Evolutionary conservation across 2,797 vertebrate species (phyloP).

Genomic region (Lacerta agilis): DNA sequence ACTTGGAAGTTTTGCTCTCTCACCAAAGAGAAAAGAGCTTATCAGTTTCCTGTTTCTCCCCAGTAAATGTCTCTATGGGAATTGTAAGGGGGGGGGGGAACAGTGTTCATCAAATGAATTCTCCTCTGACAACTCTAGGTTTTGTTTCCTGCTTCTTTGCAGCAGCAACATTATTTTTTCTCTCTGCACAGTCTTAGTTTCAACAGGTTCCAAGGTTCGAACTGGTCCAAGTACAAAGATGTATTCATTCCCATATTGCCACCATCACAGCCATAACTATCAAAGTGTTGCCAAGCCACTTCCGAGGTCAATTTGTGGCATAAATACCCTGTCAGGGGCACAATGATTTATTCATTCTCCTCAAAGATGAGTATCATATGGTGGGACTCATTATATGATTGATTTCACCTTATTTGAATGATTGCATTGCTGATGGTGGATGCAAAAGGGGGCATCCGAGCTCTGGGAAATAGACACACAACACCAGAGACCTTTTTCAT

Average conservation of each 20-base stretch:
- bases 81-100: not conserved
- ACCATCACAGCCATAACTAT: slow-evolving; percentile 69
- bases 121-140: slow-evolving; percentile 52
- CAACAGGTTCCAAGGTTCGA: slow-evolving; percentile 76
- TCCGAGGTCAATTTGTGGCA: slow-evolving; percentile 70
- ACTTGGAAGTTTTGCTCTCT: slow-evolving; percentile 46
- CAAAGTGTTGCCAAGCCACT: slow-evolving; percentile 70
- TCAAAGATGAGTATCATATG: slow-evolving; percentile 76
- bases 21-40: slow-evolving; percentile 39
- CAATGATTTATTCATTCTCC: slow-evolving; percentile 82
- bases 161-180: slow-evolving; percentile 44
- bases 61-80: slow-evolving; percentile 39
- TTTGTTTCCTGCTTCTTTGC: slow-evolving; percentile 68
- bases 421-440: slow-evolving; percentile 84
- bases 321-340: slow-evolving; percentile 70
- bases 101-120: slow-evolving; percentile 36
- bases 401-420: slow-evolving; percentile 87
- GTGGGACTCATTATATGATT: slow-evolving; percentile 89
- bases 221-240: slow-evolving; percentile 73
- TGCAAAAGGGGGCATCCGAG: slow-evolving; percentile 78
- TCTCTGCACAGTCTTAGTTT: slow-evolving; percentile 73
- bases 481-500: slow-evolving; percentile 82
- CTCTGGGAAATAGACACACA: slow-evolving; percentile 91
- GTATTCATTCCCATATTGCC: slow-evolving; percentile 73
- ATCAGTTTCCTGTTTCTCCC: slow-evolving; percentile 55